Base-by-base conservation (phyloP, 2,113 vertebrate genomes). In the Aptenodytes patagonicus region DNA sequence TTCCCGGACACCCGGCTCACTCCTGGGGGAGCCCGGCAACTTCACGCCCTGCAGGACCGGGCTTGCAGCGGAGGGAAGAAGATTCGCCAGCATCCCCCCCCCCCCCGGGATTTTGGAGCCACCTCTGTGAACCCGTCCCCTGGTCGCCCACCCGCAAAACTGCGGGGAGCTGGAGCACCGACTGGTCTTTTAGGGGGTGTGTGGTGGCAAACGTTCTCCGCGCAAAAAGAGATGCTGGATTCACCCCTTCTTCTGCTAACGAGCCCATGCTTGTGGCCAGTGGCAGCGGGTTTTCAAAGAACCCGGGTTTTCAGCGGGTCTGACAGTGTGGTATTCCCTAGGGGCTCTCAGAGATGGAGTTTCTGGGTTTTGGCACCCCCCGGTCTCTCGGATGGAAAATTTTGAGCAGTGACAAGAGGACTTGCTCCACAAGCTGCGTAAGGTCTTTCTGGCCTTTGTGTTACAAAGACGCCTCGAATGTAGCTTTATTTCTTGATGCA, bases 41-140 rank as follows among this genome's bases (percentile, higher is more conserved):
- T 66, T 18, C 9, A 1, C 2, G 1, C 25, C 31, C 26, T 8
- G 4, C 26, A 5, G 72, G 28, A 55, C 16, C 26, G 28, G 13
- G 15, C 1, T 9, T 8, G 19, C 6, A 7, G 22, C 0, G 0
- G 4, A 38, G 5, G 21, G 44, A 21, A 13, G 7, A 42, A 17
- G 24, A 10, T 34, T 2, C 34, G 32, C 12, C 60, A 15, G 34
- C 9, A 68, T 52, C n/a, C n/a, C n/a, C n/a, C n/a, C n/a, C n/a
- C 5, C 14, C 16, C 20, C 3, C 1, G 52, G 31, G 68, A 9
- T n/a, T 4, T 9, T 8, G 49, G 36, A 52, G 3, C 18, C 52
- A 17, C 2, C 13, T 49, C 19, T 19, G 0, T 0, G 6, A n/a
- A 38, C 13, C 10, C 5, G 8, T 13, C 12, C n/a, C 25, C 10